Conservation (phyloP, 2,888 invertebrate genomes). For the Isoperla grammatica region DNA sequence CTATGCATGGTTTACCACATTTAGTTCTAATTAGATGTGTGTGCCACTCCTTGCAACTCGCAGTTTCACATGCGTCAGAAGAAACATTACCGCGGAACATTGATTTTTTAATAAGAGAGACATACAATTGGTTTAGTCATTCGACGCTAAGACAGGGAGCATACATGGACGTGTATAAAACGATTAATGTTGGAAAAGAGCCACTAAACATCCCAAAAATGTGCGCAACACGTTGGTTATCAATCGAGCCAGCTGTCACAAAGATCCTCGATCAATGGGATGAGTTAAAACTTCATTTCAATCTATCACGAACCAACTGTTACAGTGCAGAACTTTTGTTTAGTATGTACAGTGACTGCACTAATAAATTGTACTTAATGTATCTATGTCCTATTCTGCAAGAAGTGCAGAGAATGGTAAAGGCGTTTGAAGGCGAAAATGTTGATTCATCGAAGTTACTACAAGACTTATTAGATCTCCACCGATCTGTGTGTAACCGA, state of each 20-base stretch:
- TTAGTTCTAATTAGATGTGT: slow-evolving; percentile 38
- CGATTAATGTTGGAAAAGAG: slow-evolving; percentile 34
- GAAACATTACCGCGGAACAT: slow-evolving; percentile 38
- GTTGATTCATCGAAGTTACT: no score
- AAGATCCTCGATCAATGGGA: slow-evolving; percentile 36
- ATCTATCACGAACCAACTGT: no score
- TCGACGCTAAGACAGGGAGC: slow-evolving; percentile 34
- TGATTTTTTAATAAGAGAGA: slow-evolving; percentile 38
- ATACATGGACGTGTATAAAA: slow-evolving; percentile 36
- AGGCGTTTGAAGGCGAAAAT: no score
- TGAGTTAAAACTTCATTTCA: slow-evolving; percentile 37
- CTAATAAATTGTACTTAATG: no score
- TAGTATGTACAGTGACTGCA: no score
- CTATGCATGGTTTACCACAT: no score
- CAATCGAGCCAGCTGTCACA: slow-evolving; percentile 36
- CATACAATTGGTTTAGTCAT: slow-evolving; percentile 37
- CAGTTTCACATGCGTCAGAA: slow-evolving; percentile 36
- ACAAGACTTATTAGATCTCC: no score
- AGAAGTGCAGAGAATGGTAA: no score
- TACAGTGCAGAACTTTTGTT: no score
- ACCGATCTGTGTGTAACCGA: no score
- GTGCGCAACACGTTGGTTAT: slow-evolving; percentile 36
- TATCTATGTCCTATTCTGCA: no score
- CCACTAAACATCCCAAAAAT: slow-evolving; percentile 36
- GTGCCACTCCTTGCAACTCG: slow-evolving; percentile 40